Percentiles rank a stretch among this genome's conserved stretches.
Conservation (phyloP, 2,888 invertebrate genomes). For the Tethea ocularis region DNA sequence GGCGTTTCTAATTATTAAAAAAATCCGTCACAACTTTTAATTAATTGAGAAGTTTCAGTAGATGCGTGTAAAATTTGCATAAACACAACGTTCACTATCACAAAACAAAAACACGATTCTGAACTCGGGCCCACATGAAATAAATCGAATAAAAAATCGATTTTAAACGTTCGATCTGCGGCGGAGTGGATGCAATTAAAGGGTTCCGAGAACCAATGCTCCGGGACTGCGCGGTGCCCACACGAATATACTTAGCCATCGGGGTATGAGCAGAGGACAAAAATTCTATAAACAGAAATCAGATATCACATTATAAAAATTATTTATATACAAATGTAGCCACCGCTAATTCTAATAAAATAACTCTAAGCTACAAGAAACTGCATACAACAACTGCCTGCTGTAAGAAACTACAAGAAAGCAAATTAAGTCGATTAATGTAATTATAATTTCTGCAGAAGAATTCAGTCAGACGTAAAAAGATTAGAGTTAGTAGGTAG, state of each 20-base stretch:
- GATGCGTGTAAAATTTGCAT: slow-evolving; percentile 81
- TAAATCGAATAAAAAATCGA: slow-evolving; percentile 82
- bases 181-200: slow-evolving; percentile 80
- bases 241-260: slow-evolving; percentile 57
- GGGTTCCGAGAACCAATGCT: slow-evolving; percentile 73
- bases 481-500: no score
- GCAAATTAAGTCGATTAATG: no score
- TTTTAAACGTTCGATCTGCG: slow-evolving; percentile 82
- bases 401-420: no score
- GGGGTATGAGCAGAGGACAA: slow-evolving; percentile 45
- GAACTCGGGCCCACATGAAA: slow-evolving; percentile 71
- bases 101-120: slow-evolving; percentile 75
- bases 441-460: no score
- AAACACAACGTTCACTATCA: slow-evolving; percentile 76
- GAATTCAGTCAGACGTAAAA: no score
- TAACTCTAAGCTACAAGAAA: not conserved
- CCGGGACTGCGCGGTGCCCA: slow-evolving; percentile 58
- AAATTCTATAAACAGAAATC: slow-evolving; percentile 32
- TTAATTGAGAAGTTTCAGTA: slow-evolving; percentile 82
- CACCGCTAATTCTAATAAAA: not conserved
- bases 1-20: not conserved
- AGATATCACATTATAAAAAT: not conserved
- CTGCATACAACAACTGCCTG: no score
- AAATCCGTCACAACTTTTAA: slow-evolving; percentile 47
- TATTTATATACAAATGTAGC: not conserved